A percentile compares a stretch with the other conserved stretches of the same genome.
Evolutionary conservation across 2,888 invertebrate genomes (phyloP).

Genomic region (Sphecodes monilicornis): DNA sequence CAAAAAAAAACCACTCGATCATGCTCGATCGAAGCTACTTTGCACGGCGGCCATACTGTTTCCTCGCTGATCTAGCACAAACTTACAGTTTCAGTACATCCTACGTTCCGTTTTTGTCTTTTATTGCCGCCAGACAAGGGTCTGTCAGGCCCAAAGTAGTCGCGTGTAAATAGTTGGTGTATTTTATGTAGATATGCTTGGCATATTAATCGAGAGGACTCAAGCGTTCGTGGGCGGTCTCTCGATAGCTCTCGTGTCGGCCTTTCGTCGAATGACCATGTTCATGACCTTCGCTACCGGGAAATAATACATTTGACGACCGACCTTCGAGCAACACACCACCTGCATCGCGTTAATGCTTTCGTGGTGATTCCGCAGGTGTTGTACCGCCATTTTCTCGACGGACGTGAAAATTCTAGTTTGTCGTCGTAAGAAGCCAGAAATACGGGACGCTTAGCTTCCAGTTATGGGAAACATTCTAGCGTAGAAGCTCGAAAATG

Average conservation of each 20-base stretch:
- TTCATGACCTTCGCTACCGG: slow-evolving; percentile 1
- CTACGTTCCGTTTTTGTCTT: background rate
- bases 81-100: background rate
- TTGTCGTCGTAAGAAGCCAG: background rate
- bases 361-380: background rate
- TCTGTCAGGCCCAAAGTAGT: background rate
- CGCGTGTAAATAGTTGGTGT: background rate
- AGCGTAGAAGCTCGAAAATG: background rate
- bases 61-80: background rate
- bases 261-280: slow-evolving; percentile 5
- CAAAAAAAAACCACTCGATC: background rate
- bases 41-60: background rate
- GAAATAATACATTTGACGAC: slow-evolving; percentile 7
- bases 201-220: slow-evolving; percentile 5
- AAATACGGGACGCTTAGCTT: background rate
- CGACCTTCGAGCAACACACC: background rate
- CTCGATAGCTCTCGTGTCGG: background rate
- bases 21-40: background rate
- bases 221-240: slow-evolving; percentile 5
- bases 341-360: background rate
- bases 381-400: background rate
- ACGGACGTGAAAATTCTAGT: background rate
- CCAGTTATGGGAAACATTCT: background rate
- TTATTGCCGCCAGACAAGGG: background rate
- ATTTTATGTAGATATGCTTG: background rate